Evolutionary conservation across 64 coral and sea anemone species (phyloP).

Genomic region (Montipora efflorescens): DNA sequence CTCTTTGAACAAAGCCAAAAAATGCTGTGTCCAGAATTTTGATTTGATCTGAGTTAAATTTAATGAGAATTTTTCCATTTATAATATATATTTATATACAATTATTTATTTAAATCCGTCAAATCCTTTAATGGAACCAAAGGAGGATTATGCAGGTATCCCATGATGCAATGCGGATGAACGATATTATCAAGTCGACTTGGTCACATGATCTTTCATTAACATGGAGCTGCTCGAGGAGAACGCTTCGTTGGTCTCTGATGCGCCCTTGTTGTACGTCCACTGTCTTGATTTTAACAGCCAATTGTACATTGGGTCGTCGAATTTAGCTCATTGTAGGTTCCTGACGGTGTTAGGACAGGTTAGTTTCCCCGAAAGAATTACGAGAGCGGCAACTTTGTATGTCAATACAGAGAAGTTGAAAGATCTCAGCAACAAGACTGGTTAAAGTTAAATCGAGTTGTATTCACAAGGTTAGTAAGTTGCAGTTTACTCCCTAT

Average conservation of each 20-base stretch:
- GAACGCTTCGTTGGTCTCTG: background rate
- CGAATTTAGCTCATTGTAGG: conserved; percentile 44
- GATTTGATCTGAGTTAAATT: no score
- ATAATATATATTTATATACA: no score
- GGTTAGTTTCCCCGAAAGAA: conserved; percentile 19
- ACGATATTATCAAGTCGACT: background rate
- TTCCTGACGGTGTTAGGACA: conserved; percentile 16
- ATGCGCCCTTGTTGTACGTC: background rate
- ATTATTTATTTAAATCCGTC: no score
- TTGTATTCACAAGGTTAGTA: background rate
- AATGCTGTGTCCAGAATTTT: no score
- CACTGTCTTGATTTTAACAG: background rate
- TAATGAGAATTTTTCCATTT: no score
- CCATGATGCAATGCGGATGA: conserved; percentile 1
- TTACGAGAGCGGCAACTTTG: conserved; percentile 28
- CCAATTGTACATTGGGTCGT: background rate
- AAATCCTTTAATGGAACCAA: no score
- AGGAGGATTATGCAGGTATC: background rate
- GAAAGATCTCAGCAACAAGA: background rate
- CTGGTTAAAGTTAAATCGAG: conserved; percentile 24
- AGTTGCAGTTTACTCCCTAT: no score
- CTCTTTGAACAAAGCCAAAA: no score
- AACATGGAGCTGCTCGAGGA: background rate
- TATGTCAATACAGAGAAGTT: conserved; percentile 1
- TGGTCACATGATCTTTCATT: background rate